Base-by-base conservation (phyloP, 2,797 vertebrate genomes). In the Podarcis siculus region DNA sequence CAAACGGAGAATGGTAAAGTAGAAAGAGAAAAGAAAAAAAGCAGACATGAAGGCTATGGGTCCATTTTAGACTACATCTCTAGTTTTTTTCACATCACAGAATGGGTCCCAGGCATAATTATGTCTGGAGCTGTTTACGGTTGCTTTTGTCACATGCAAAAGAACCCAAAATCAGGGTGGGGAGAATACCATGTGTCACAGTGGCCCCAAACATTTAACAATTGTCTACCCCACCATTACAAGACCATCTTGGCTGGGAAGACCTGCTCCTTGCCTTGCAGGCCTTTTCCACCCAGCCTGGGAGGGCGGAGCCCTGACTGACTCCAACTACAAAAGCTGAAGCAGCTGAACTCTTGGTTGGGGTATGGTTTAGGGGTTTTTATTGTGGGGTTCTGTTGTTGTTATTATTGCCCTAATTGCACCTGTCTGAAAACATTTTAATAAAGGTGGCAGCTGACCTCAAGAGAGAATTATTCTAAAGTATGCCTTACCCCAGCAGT, bases 401-500 rank as follows among this genome's bases (percentile, higher is more conserved):
- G 49, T 49, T 13, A 15, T 55, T 55, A 55, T 55, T 55, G 49
- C 13, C 49, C 13, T 55, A 55, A 55, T 55, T 73, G 25, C n/a
- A 72, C 5, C 15, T 79, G 67, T 27, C n/a, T 32, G 32, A 55
- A 72, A 88, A 42, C 35, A 55, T 77, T 75, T 77, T 67, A 66
- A 12, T 37, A 49, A 61, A 35, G 73, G 1, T 32, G 64, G 8
- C 87, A 78, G 9, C 58, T 84, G 25, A 78, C 45, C 71, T 69
- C 6, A n/a, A 32, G 27, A 75, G 0, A 37, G n/a, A 85, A 85
- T 86, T 83, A 79, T 49, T 45, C 30, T 8, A 17, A 25, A 17
- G 32, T 37, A 61, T 21, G 1, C 32, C 96, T 97, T 95, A 98
- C 98, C 97, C 95, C 21, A 99, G 97, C 35, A 99, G 96, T 0